Evolutionary conservation across 2,113 vertebrate genomes (phyloP), one percentile per base, ranked within the genome.

Genomic region (Columba janthina): DNA sequence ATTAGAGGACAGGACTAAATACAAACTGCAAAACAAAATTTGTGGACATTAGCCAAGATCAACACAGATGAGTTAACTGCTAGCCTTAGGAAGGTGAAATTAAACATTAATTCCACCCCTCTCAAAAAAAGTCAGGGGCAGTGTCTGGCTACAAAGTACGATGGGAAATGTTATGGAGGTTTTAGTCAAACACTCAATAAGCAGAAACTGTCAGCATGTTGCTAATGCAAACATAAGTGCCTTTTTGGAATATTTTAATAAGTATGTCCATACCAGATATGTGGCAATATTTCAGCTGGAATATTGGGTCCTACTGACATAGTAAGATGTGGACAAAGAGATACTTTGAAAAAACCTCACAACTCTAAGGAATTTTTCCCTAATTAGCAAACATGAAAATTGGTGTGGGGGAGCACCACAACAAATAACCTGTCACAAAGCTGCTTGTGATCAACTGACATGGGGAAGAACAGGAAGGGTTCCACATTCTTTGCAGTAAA

Each of bases 81-180:
- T 87, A 87, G 81, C 15, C 11, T 67, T 11, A 85, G 74, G 15
- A 85, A 88, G n/a, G 32, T 65, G 54, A 92, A 65, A 92, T 92
- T 93, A 96, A 94, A 96, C 62, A 90, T 92, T 88, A 95, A 89
- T 67, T 93, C 48, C 16, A 60, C 19, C 6, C 9, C 12, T 6
- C 11, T 7, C 28, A 5, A 48, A 75, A 80, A 54, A 54, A 4
- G 11, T 11, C 18, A 16, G 6, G 13, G 21, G 12, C 12, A 57
- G 62, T 26, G 8, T 50, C 72, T 73, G 83, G 7, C 50, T 76
- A 66, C 36, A 15, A 80, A 95, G 40, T 62, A 70, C 36, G 80
- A 80, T 2, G 1, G 46, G 80, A 92, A 90, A 58, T 4, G 2
- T 58, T 65, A 57, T 1, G 9, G 44, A 72, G 12, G 16, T 50